A percentile compares a stretch with the other conserved stretches of the same genome.
These are phyloP conservation scores for Oasisia sp. DNA, from an alignment of 2,888 invertebrate species.

Conservation along the genomic window DNA sequence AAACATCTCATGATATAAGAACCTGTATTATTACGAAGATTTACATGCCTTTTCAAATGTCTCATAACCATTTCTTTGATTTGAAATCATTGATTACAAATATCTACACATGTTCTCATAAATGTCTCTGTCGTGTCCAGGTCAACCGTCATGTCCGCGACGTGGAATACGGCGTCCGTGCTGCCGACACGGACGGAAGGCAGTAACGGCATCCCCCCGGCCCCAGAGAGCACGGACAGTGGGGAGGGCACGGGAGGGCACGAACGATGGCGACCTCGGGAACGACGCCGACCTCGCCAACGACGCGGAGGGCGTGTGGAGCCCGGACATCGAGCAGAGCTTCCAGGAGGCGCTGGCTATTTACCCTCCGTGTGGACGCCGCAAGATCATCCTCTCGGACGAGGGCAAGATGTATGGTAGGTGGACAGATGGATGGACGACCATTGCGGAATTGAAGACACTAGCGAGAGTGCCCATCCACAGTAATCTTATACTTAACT, in stretches of 20 bases:
- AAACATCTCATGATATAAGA: no score
- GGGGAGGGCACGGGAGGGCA: conserved; percentile 19
- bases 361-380: conserved; percentile 98
- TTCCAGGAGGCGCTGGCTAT: conserved; percentile 99
- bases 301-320: conserved; percentile 99
- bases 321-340: conserved; percentile 99
- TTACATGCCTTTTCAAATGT: no score
- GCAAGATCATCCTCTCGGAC: conserved; percentile 99
- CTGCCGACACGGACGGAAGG: not conserved
- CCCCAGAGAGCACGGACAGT: not conserved
- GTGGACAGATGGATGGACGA: not conserved
- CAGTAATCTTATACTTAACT: no score
- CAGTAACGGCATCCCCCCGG: conserved; percentile 19
- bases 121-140: not conserved
- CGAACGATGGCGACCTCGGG: conserved; percentile 66
- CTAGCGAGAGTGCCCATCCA: no score
- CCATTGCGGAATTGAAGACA: not conserved
- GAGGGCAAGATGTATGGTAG: conserved; percentile 99
- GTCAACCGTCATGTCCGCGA: conserved; percentile 1
- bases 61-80: no score
- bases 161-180: not conserved
- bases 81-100: no score
- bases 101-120: no score
- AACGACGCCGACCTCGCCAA: conserved; percentile 73
- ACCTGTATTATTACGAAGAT: no score